phyloP scores from a whole-genome alignment of 53 echinoderm and acorn worm species.

The Luidia sarsii region DNA sequence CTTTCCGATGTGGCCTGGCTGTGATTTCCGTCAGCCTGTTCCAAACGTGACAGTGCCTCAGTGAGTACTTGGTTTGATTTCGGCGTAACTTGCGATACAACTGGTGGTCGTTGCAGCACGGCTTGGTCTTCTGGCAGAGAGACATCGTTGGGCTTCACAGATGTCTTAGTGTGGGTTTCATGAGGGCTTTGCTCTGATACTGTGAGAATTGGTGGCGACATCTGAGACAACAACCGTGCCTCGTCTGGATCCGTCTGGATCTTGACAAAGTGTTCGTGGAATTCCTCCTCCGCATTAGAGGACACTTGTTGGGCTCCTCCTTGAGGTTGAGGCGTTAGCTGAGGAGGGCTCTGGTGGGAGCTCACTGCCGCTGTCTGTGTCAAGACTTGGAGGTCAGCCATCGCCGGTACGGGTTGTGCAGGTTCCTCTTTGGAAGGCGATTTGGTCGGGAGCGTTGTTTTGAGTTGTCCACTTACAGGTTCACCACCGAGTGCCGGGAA shows the following conservation, averaged over 20 bases:
- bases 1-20: background rate
- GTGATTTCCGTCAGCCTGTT: background rate
- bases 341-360: background rate
- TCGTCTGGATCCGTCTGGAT: background rate
- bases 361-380: background rate
- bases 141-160: too few species aligned
- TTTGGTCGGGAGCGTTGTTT: too few species aligned
- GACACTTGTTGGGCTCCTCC: background rate
- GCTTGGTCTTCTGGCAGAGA: background rate
- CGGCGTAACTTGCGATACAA: too few species aligned
- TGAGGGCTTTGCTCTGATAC: background rate
- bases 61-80: background rate
- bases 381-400: background rate
- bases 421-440: background rate
- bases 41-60: background rate
- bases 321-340: conserved; percentile 15
- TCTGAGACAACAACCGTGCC: background rate
- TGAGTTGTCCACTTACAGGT: background rate
- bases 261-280: background rate
- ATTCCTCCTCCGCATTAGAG: background rate
- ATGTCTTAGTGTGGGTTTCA: too few species aligned
- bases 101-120: too few species aligned
- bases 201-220: background rate
- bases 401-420: too few species aligned
- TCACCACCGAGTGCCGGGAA: background rate